Evolutionary conservation across 2,888 invertebrate genomes (phyloP), one percentile per base, ranked within the genome.

Genomic region (Acanthopleura granulata): DNA sequence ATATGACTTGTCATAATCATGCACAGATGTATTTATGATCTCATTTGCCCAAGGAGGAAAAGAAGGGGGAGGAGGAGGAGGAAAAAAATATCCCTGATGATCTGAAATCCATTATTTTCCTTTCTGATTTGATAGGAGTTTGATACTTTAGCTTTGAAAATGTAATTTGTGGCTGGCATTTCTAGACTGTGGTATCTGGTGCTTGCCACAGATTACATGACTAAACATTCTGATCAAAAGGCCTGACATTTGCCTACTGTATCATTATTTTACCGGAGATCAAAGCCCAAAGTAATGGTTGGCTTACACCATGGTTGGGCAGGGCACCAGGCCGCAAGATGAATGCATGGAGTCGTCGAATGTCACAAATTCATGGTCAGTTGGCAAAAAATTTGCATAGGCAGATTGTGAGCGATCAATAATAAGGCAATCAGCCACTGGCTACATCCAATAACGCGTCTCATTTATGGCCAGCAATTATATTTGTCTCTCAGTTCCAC

Each of bases 401-500:
- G 27, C 27, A 27, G 66, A 66, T 66, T 66, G 66, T 22, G 16
- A 27, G 18, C 22, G 66, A 66, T 66, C 66, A 66, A 66, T 66
- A 66, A 66, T 66, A 66, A 27, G 29, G 66, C 66, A 66, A 66
- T 66, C 66, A 66, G 29, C 66, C 16, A 66, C 27, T 27, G 66
- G 66, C 66, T 16, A 66, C 66, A 22, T 22, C 66, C 66, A 66
- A 66, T 66, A 66, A 66, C 66, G 66, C 22, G 15, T 66, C 66
- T 66, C 66, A 66, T 66, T 66, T 66, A 66, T 66, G 66, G 29
- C 66, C 66, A 27, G 27, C 66, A 66, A 66, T 66, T 66, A 66
- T 66, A 66, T 66, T 66, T 66, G 66, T 66, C 66, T 66, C 29
- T 25, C 22, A 66, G 66, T 6, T 25, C 27, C 18, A 66, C 27